These are phyloP conservation scores for Anagyrus pseudococci DNA, from an alignment of 2,888 invertebrate species.

Conservation along the genomic window DNA sequence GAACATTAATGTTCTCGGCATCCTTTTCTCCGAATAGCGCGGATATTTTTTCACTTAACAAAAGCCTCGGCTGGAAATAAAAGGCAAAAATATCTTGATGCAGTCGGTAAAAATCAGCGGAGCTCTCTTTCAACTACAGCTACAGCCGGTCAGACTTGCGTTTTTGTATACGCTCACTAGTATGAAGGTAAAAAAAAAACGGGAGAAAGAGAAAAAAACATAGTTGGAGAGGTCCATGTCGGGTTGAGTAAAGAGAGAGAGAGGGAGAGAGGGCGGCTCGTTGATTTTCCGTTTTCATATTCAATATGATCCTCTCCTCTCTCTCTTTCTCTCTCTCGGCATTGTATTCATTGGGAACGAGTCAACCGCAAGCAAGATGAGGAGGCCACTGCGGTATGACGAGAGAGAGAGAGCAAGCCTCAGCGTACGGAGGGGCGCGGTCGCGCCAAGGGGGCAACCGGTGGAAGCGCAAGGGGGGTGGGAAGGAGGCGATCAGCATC, in stretches of 20 bases:
- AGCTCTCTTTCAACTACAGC: too few relatives aligned
- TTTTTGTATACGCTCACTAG: too few relatives aligned
- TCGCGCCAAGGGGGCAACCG: conserved; percentile 14
- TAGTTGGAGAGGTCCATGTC: neutral
- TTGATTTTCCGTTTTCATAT: conserved; percentile 62
- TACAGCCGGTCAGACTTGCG: too few relatives aligned
- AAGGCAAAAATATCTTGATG: too few relatives aligned
- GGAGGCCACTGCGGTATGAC: conserved; percentile 48
- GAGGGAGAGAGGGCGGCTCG: conserved; percentile 44
- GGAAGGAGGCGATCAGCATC: conserved; percentile 36
- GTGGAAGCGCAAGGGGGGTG: conserved; percentile 38
- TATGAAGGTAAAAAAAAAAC: neutral
- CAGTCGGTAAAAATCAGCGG: too few relatives aligned
- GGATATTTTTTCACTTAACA: too few relatives aligned
- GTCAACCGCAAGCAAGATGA: conserved; percentile 62
- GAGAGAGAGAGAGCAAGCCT: conserved; percentile 49
- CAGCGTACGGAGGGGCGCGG: conserved; percentile 35
- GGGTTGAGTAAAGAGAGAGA: conserved; percentile 8
- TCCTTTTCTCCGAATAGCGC: too few relatives aligned
- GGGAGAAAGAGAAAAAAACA: conserved; percentile 1
- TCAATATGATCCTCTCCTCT: conserved; percentile 57
- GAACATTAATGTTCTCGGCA: too few relatives aligned
- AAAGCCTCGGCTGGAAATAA: too few relatives aligned
- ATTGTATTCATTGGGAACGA: conserved; percentile 63
- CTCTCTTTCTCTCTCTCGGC: conserved; percentile 40